Conservation (phyloP, 2,888 invertebrate species). For the Penaeus monodon region DNA sequence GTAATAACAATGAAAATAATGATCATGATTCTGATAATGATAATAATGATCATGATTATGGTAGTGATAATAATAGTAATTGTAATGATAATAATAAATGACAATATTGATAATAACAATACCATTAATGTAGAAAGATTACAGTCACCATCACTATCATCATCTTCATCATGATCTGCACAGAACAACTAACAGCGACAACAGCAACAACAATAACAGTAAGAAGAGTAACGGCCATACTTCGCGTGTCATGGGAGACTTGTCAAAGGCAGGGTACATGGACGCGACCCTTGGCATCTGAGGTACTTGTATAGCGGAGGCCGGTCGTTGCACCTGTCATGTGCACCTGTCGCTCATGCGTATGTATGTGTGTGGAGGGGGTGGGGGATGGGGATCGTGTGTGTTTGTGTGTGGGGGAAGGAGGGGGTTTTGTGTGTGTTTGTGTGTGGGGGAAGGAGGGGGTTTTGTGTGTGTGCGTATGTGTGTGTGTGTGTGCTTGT, state of each 20-base stretch:
- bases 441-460: not conserved
- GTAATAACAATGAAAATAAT: slow-evolving; percentile 1
- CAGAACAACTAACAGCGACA: not conserved
- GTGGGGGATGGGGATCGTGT: no score
- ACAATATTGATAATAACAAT: not conserved
- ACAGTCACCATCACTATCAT: no score
- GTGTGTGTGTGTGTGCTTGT: not conserved
- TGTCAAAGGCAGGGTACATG: no score
- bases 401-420: no score
- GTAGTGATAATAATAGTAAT: not conserved
- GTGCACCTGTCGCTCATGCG: no score
- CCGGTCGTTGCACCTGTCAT: no score
- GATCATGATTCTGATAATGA: not conserved
- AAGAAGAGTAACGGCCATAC: not conserved
- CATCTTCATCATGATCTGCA: no score
- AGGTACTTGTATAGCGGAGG: no score
- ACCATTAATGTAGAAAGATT: no score
- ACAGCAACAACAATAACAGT: not conserved
- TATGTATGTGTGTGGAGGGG: no score
- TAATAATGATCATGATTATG: not conserved
- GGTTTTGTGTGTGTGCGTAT: not conserved
- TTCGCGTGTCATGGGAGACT: no score
- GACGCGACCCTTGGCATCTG: no score
- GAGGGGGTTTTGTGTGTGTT: not conserved
- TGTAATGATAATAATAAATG: not conserved